These are phyloP conservation scores for Elymnias hypermnestra DNA, from an alignment of 1,140 invertebrate genomes.

Conservation along the genomic window DNA sequence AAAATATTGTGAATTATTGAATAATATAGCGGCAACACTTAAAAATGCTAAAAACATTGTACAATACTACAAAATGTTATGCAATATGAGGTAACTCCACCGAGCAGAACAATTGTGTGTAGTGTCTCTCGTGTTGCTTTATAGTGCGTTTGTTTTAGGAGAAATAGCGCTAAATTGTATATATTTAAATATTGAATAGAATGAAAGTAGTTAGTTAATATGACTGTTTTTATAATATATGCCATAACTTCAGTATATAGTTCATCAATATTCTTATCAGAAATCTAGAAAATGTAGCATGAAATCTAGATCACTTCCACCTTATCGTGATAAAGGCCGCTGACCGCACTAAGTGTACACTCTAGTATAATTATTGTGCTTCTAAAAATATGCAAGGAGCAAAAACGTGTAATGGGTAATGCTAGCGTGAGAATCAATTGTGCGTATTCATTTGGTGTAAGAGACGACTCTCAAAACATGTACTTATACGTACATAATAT, in stretches of 20 bases:
- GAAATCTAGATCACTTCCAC: conserved; percentile 18
- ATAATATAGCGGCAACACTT: too few species aligned
- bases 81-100: too few species aligned
- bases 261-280: conserved; percentile 11
- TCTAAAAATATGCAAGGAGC: conserved; percentile 7
- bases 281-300: conserved; percentile 20
- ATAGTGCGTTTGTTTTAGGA: too few species aligned
- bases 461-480: background rate
- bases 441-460: background rate
- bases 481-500: too few species aligned
- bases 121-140: too few species aligned
- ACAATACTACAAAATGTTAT: too few species aligned
- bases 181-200: too few species aligned
- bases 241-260: background rate
- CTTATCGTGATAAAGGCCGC: conserved; percentile 19
- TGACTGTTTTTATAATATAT: background rate
- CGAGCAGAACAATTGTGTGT: too few species aligned
- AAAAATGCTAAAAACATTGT: too few species aligned
- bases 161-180: too few species aligned
- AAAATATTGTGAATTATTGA: too few species aligned
- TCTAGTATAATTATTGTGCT: background rate
- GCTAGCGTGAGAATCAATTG: conserved; percentile 21
- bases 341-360: conserved; percentile 20
- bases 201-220: too few species aligned
- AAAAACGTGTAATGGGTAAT: conserved; percentile 10